Evolutionary conservation across 2,113 vertebrate genomes (phyloP), one percentile per base, ranked within the genome.

Genomic region (Mormoops blainvillei): DNA sequence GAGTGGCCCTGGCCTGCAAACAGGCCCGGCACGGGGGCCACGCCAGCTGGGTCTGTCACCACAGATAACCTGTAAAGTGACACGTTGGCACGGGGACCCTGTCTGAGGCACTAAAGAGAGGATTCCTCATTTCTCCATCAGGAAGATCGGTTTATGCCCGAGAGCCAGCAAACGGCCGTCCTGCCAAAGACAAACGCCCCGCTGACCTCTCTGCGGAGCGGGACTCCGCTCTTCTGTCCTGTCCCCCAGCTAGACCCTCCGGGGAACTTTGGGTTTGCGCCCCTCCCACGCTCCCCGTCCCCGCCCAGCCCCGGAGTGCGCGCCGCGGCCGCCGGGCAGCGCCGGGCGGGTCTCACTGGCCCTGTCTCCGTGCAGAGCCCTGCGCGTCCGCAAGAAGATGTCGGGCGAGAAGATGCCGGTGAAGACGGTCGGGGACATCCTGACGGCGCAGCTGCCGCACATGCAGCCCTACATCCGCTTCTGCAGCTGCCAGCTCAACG

Each of bases 391-490:
- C 94, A 99, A 99, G 99, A 99, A 99, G 98, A 99, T 99, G 99
- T 99, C 99, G 0, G 99, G 99, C 18, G 99, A 99, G 96, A 99
- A 99, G 97, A 99, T 99, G 99, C 99, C 99, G 0, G 99, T 99
- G 98, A 99, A 99, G 98, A 99, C 99, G 99, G 99, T 99, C 0
- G 99, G 99, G 0, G 99, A 99, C 98, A 99, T 99, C 94, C 98
- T 99, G 98, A 99, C 99, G 0, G 99, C 99, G 3, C 99, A 99
- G 99, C 98, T 99, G 97, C 99, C 99, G 0, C 99, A 99, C 98
- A 99, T 99, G 99, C 99, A 99, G 98, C 99, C 99, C 0, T 99
- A 99, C 97, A 99, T 99, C 97, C 99, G 99, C 52, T 99, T 99
- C 98, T 99, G 99, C 94, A 99, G 99, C 94, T 99, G 99, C 97